Base-by-base conservation (phyloP, 1,140 invertebrate genomes). In the Dendrolimus punctatus region DNA sequence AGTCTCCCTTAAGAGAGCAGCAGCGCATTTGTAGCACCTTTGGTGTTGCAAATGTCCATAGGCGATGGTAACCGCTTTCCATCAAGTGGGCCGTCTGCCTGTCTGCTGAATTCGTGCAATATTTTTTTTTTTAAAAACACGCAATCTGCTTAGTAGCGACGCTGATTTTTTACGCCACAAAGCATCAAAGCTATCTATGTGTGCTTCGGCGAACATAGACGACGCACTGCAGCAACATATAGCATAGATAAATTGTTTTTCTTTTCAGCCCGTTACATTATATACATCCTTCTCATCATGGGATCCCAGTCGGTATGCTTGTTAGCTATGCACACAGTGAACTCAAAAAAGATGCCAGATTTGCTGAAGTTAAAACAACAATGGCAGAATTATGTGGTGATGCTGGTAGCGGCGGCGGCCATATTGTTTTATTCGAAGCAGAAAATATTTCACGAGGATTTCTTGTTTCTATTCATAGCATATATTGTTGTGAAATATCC, bases 211-310 rank as follows among this genome's bases (percentile, higher is more conserved):
- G n/a, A n/a, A n/a, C n/a, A n/a, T n/a, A n/a, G n/a, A n/a, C n/a
- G n/a, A n/a, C n/a, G n/a, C n/a, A n/a, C n/a, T n/a, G n/a, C n/a
- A n/a, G n/a, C n/a, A n/a, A n/a, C n/a, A n/a, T n/a, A n/a, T n/a
- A 23, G 23, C 23, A 23, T 23, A 23, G 23, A 23, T 23, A 23
- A n/a, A 2, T 23, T 23, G 1, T 23, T 23, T 49, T 48, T 40
- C 8, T 50, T 72, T 72, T 49, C 66, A 81, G 79, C 66, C 39
- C 68, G 75, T 5, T 75, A 68, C 41, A 49, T 71, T 0, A 6
- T 71, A 8, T 82, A 75, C 50, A 37, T 75, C 5, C 23, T 76
- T 3, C 39, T 67, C 6, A 72, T 74, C 39, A 62, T 67, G 10
- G 64, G 58, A 2, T 52, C 57, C 0, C 55, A 66, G 39, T 52